These are phyloP conservation scores for Haliclona indistincta DNA, from an alignment of 37 sponge, comb jelly and placozoan genomes.

Conservation along the genomic window DNA sequence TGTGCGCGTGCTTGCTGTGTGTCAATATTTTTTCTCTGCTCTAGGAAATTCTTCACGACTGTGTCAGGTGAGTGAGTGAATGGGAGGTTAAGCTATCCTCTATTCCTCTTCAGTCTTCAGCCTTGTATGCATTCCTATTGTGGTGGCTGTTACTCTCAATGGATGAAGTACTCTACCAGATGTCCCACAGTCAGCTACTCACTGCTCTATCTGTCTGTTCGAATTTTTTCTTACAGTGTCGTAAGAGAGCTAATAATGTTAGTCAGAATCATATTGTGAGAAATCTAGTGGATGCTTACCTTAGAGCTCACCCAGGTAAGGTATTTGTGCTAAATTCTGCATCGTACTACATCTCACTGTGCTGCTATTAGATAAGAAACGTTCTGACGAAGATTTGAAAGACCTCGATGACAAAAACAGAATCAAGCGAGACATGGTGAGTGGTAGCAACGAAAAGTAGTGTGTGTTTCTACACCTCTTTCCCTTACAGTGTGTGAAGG, in stretches of 20 bases:
- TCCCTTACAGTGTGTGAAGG: neutral
- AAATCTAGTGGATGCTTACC: constrained; percentile 81
- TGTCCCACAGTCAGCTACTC: constrained; percentile 78
- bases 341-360: neutral
- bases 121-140: constrained; percentile 95
- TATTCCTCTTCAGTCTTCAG: constrained; percentile 59
- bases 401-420: constrained; percentile 87
- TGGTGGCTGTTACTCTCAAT: constrained; percentile 92
- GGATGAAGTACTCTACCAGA: constrained; percentile 82
- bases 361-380: constrained; percentile 55
- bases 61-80: constrained; percentile 82
- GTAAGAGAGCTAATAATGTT: constrained; percentile 66
- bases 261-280: constrained; percentile 90
- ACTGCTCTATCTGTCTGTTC: neutral
- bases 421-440: constrained; percentile 82
- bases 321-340: neutral
- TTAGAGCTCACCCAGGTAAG: constrained; percentile 77
- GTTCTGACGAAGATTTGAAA: constrained; percentile 75
- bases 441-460: neutral
- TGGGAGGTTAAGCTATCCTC: no score
- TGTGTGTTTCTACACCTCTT: neutral
- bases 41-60: constrained; percentile 81
- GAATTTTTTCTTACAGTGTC: constrained; percentile 56
- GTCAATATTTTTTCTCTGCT: neutral
- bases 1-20: neutral